phyloP scores from a whole-genome alignment of 2,113 vertebrate genomes.

The Oncorhynchus masou region DNA sequence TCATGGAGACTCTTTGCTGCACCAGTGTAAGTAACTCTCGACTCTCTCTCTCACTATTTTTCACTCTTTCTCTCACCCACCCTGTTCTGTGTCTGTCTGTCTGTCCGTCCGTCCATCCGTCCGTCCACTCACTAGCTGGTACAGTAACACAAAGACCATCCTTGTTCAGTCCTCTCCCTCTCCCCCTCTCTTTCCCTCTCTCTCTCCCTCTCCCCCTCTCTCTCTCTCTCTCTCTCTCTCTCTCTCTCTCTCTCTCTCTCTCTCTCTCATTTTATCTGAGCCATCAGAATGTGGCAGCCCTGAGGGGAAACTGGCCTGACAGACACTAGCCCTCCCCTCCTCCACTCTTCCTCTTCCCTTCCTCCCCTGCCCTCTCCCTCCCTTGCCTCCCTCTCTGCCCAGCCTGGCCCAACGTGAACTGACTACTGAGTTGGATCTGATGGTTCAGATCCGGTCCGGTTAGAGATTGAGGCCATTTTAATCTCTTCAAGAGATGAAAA shows the following conservation, averaged over 20 bases:
- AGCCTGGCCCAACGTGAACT: not conserved
- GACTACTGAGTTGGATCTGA: not conserved
- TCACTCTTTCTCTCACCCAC: not conserved
- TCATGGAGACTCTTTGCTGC: conserved; percentile 97
- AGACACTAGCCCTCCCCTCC: not conserved
- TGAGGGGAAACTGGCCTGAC: not conserved
- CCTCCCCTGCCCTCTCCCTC: not conserved
- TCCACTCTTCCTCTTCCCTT: too few relatives aligned
- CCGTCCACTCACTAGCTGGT: conserved; percentile 32
- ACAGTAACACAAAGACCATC: conserved; percentile 45
- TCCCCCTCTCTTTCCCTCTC: too few relatives aligned
- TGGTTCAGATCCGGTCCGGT: not conserved
- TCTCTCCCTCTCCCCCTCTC: too few relatives aligned
- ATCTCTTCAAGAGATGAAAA: not conserved
- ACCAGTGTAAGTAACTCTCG: conserved; percentile 91
- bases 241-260: not conserved
- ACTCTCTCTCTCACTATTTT: conserved; percentile 45
- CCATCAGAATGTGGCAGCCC: conserved; percentile 7
- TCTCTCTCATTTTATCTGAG: not conserved
- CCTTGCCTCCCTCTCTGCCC: not conserved
- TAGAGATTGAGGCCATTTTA: not conserved
- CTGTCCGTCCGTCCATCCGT: conserved; percentile 28
- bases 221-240: too few relatives aligned
- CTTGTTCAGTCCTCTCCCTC: not conserved
- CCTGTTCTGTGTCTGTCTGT: conserved; percentile 26